Base-by-base conservation (phyloP, 2,888 invertebrate species). In the Luperina testacea region DNA sequence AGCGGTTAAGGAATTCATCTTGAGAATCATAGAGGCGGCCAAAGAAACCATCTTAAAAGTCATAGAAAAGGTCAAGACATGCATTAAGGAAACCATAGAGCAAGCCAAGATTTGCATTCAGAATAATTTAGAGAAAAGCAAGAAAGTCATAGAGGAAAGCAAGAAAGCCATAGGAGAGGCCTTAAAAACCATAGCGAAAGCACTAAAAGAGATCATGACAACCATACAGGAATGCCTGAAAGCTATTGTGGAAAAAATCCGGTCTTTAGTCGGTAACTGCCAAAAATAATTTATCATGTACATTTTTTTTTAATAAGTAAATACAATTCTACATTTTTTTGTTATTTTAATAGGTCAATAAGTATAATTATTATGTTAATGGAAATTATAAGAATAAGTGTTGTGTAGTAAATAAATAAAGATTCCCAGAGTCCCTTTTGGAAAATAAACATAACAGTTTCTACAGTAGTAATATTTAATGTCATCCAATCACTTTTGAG, bases 401-500 rank as follows among this genome's bases (percentile, higher is more conserved):
- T n/a, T 71, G n/a, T 67, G 11, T 65, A 24, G 9, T 61, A n/a
- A 24, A 64, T 38, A 70, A 70, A 59, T 57, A 71, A 65, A n/a
- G 11, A 67, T 65, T 20, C 17, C 20, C 13, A 68, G 38, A n/a
- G 38, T 67, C n/a, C n/a, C 20, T n/a, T 68, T 68, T 71, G 20
- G 27, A 24, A 63, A 80, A 75, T 77, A 67, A 85, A 84, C 13
- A 48, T 48, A 48, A 81, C 64, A 70, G 27, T 61, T 27, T 7
- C 1, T 45, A 27, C 17, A 69, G 24, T 27, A 68, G 20, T 70
- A 69, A 80, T 32, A 80, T 76, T 72, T 78, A 78, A 70, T 79
- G 70, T 86, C 86, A 93, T 89, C 92, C 92, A 71, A 96, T 93
- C 73, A 95, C 94, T 32, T 91, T 91, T 5, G 97, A 97, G 94